Evolutionary conservation across 2,888 invertebrate species (phyloP).

Genomic region (Microctonus hyperodae): DNA sequence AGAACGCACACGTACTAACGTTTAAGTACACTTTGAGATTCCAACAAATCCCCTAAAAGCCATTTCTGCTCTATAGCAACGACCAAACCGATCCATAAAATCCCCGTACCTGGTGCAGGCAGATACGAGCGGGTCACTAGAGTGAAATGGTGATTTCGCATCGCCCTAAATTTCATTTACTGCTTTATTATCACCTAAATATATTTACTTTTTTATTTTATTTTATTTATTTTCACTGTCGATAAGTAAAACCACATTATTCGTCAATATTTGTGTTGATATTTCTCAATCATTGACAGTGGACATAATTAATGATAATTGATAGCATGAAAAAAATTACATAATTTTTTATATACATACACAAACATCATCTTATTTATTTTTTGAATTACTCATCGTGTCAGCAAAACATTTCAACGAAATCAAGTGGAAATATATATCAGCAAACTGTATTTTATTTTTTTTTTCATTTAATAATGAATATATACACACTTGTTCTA

Average conservation of each 20-base stretch:
- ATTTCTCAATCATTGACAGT: no score
- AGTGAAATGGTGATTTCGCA: slow-evolving; percentile 40
- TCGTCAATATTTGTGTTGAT: neutral
- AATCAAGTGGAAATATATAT: neutral
- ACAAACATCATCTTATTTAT: neutral
- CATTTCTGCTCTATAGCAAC: slow-evolving; percentile 41
- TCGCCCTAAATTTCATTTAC: slow-evolving; percentile 23
- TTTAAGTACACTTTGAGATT: slow-evolving; percentile 26
- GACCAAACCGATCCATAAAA: slow-evolving; percentile 55
- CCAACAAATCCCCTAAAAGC: slow-evolving; percentile 35
- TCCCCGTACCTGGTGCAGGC: slow-evolving; percentile 54
- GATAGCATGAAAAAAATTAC: no score
- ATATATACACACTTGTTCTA: neutral
- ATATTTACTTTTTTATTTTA: no score
- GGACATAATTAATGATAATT: no score
- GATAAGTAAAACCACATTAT: no score
- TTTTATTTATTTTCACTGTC: no score
- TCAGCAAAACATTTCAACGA: neutral
- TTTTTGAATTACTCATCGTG: neutral
- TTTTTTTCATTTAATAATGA: neutral
- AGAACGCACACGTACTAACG: slow-evolving; percentile 38
- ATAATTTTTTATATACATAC: no score
- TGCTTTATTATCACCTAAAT: no score
- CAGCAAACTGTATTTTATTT: neutral
- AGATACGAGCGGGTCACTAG: slow-evolving; percentile 58